Percentiles rank a stretch among this genome's conserved stretches.
phyloP scores from a whole-genome alignment of 2,797 vertebrate species.

The Fratercula arctica region DNA sequence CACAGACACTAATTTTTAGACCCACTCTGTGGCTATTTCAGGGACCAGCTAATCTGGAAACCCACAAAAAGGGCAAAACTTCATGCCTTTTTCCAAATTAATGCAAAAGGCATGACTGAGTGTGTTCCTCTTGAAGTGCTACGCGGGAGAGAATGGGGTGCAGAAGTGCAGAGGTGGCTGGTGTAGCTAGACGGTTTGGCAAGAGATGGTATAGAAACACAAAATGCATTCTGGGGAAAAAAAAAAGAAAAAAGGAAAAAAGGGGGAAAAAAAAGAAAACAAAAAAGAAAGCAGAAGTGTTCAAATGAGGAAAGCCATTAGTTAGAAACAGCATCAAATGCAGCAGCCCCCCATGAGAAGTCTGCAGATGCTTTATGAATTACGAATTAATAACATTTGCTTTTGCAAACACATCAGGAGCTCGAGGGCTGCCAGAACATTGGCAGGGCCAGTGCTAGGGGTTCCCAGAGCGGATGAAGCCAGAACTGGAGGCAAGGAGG shows the following conservation, averaged over 20 bases:
- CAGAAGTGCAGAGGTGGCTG: background rate
- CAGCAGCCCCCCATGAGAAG: background rate
- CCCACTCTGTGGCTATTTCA: background rate
- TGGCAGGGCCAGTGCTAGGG: background rate
- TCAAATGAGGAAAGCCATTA: background rate
- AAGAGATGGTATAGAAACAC: background rate
- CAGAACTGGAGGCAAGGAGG: background rate
- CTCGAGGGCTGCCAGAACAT: background rate
- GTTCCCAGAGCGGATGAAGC: background rate
- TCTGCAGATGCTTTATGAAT: background rate
- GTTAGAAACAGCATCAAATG: background rate
- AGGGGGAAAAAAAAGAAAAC: rapidly evolving
- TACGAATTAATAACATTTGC: background rate
- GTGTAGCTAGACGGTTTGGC: background rate
- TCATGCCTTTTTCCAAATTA: background rate
- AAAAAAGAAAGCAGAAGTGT: background rate
- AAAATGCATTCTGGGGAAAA: background rate
- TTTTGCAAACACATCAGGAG: background rate
- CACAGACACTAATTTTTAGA: background rate
- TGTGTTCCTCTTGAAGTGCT: background rate
- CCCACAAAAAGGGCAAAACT: background rate
- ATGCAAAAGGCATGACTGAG: background rate
- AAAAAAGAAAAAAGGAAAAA: background rate
- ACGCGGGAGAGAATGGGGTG: rapidly evolving
- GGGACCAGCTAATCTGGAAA: background rate